Evolutionary conservation across 2,888 invertebrate species (phyloP).

Genomic region (Pseudoips prasinana): DNA sequence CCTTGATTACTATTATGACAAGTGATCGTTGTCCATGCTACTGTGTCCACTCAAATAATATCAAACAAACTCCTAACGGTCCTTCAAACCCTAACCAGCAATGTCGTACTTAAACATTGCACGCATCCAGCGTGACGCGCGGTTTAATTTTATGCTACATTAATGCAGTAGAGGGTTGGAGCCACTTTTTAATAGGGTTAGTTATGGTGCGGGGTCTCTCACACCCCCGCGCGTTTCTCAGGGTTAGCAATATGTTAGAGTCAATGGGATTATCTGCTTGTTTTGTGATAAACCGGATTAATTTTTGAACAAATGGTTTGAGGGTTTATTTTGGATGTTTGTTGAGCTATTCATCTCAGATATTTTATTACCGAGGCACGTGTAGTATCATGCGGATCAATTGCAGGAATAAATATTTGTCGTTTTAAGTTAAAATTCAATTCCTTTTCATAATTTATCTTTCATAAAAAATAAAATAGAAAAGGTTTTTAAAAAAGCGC

Average conservation of each 20-base stretch:
- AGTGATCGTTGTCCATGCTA: too few species aligned
- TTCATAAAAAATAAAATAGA: too few species aligned
- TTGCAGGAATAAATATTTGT: too few species aligned
- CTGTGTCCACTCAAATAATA: too few species aligned
- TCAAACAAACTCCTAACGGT: slow-evolving; percentile 28
- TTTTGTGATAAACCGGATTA: slow-evolving; percentile 48
- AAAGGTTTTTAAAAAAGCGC: too few species aligned
- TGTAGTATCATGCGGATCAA: too few species aligned
- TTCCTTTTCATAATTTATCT: too few species aligned
- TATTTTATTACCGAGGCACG: neutral
- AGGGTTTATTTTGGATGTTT: slow-evolving; percentile 23
- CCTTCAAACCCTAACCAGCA: slow-evolving; percentile 36
- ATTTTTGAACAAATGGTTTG: slow-evolving; percentile 29
- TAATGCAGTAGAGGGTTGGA: slow-evolving; percentile 63
- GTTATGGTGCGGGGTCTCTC: slow-evolving; percentile 65
- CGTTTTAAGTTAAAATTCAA: too few species aligned
- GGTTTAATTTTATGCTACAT: slow-evolving; percentile 81
- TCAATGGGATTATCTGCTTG: slow-evolving; percentile 55
- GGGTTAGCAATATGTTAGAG: slow-evolving; percentile 67
- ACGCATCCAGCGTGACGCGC: slow-evolving; percentile 65
- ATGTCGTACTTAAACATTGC: slow-evolving; percentile 56
- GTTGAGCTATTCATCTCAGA: slow-evolving; percentile 1
- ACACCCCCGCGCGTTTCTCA: slow-evolving; percentile 53
- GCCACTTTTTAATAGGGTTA: slow-evolving; percentile 78
- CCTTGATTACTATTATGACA: too few species aligned